Percentiles rank a stretch among this genome's conserved stretches.
Conservation (phyloP, 2,888 invertebrate species). For the Belgica antarctica region DNA sequence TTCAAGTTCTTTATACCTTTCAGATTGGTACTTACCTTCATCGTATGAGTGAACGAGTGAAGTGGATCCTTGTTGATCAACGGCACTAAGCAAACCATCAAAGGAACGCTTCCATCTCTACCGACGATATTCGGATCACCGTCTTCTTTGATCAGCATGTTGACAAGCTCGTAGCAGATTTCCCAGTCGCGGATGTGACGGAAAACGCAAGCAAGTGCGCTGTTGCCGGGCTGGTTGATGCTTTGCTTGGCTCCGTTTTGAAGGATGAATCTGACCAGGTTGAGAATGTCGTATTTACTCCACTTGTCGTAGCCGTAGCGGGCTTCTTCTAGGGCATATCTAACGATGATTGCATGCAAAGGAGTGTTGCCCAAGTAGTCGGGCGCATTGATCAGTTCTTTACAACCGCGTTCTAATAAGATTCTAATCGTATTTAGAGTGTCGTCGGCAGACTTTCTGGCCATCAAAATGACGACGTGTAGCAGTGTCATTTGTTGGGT, state of each 20-base stretch:
- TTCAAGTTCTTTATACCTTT: no score
- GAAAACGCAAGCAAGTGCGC: constrained; percentile 68
- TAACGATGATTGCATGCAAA: constrained; percentile 63
- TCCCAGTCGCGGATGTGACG: constrained; percentile 69
- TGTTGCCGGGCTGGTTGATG: constrained; percentile 68
- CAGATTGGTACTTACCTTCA: constrained; percentile 61
- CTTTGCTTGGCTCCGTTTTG: constrained; percentile 66
- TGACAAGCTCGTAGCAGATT: constrained; percentile 57
- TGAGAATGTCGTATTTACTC: constrained; percentile 73
- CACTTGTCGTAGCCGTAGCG: constrained; percentile 66
- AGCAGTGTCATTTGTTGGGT: constrained; percentile 70
- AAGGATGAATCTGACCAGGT: constrained; percentile 63
- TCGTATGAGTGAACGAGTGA: constrained; percentile 69
- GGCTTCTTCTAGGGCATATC: constrained; percentile 69
- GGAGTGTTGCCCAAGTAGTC: constrained; percentile 73
- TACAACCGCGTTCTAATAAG: constrained; percentile 69
- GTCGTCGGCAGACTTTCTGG: constrained; percentile 68
- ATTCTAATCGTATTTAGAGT: constrained; percentile 67
- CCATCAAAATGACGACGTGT: constrained; percentile 67
- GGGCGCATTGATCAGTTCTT: constrained; percentile 69
- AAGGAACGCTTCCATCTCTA: constrained; percentile 68
- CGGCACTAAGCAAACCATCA: constrained; percentile 72
- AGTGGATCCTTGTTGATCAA: constrained; percentile 71
- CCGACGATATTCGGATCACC: constrained; percentile 69
- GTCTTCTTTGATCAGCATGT: constrained; percentile 55